Base-by-base conservation (phyloP, 2,888 invertebrate species). In the Platynereis dumerilii region DNA sequence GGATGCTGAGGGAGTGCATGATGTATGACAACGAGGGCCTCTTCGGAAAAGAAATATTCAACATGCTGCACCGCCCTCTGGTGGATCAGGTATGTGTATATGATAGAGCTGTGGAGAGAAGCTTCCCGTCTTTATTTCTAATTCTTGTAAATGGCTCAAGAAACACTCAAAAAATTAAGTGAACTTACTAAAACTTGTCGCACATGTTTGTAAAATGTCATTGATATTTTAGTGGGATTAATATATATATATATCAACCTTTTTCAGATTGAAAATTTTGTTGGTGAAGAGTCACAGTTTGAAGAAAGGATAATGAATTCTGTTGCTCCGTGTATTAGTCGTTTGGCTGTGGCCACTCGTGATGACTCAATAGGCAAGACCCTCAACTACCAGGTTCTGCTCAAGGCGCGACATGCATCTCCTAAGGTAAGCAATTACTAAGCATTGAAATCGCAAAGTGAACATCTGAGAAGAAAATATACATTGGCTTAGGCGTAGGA, bases 291-390 rank as follows among this genome's bases (percentile, higher is more conserved):
- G 67, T 87, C 88, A 20, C 80, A 81, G 22, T 88, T 91, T 75
- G 87, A 89, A 74, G 79, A 84, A 1, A 87, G 92, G 58, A 87
- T 90, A 0, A 83, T 82, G 59, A 85, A 88, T 56, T 82, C 89
- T 26, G 84, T 96, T 39, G 89, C 90, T n/a, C 91, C 91, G 0
- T 92, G 93, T 78, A 87, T 96, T 66, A 90, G 91, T 0, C 91
- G 93, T 76, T 90, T 96, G 76, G 91, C 92, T 0, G 90, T 91
- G 15, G 79, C 82, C 1, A 90, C 90, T 1, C 91, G 90, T 1
- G 94, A 94, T 78, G 94, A 96, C 81, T 89, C 92, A 0, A 84
- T 93, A 29, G 95, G 95, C 91, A 95, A 95, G 80, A 89, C 92
- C 74, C 85, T 96, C 69, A 94, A 95, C 80, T 94, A 95, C 83